These are phyloP conservation scores for Anagyrus pseudococci DNA, from an alignment of 2,888 invertebrate species.

Conservation along the genomic window DNA sequence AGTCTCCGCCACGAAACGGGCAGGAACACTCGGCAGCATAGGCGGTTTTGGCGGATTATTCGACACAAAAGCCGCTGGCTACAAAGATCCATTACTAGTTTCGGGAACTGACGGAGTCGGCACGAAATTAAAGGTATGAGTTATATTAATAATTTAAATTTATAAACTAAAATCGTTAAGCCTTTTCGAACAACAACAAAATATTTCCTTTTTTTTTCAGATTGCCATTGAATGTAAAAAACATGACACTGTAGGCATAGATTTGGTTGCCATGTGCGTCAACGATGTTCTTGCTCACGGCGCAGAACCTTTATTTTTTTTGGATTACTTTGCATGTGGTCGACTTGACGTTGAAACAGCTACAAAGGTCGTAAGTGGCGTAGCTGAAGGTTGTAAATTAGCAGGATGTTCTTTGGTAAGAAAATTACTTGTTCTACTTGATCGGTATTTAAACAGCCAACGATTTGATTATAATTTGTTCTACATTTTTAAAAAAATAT, in stretches of 20 bases:
- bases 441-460: not conserved
- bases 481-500: not conserved
- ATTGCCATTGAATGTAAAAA: conserved; percentile 81
- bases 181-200: no score
- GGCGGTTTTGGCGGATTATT: conserved; percentile 96
- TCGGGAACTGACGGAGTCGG: conserved; percentile 97
- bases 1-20: conserved; percentile 78
- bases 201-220: conserved; percentile 63
- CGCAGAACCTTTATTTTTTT: conserved; percentile 93
- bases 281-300: conserved; percentile 96
- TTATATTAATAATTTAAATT: not conserved
- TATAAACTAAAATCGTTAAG: not conserved
- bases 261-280: conserved; percentile 97
- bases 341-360: conserved; percentile 80
- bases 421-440: conserved; percentile 21
- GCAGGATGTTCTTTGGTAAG: conserved; percentile 88
- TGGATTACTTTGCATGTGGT: conserved; percentile 97
- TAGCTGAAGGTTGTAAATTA: conserved; percentile 85
- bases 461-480: not conserved
- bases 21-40: conserved; percentile 81
- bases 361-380: conserved; percentile 80
- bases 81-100: conserved; percentile 85
- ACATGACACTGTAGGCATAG: conserved; percentile 88
- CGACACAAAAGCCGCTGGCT: conserved; percentile 78
- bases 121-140: conserved; percentile 86